Percentiles rank a stretch among this genome's conserved stretches.
Conservation (phyloP, 2,113 vertebrate species). For the Ochotona princeps region DNA sequence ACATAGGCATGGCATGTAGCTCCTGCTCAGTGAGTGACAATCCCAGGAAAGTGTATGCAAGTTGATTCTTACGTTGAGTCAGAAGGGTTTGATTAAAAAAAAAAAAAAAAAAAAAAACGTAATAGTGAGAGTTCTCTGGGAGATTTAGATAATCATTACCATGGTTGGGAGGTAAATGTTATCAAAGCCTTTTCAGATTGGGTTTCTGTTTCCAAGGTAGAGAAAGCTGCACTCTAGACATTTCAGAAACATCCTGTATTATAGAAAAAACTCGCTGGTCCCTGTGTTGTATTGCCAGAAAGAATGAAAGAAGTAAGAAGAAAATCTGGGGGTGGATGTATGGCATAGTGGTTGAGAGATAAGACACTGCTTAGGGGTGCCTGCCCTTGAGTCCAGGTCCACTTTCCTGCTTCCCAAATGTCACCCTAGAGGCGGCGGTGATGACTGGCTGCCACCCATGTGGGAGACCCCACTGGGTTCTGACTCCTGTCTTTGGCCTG, state of each 20-base stretch:
- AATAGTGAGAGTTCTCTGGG: not conserved
- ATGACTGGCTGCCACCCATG: no score
- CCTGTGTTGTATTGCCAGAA: not conserved
- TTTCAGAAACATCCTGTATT: not conserved
- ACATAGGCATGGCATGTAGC: not conserved
- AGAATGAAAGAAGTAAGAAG: not conserved
- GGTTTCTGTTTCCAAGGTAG: not conserved
- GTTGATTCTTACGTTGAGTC: not conserved
- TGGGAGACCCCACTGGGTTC: no score
- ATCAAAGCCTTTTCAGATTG: not conserved
- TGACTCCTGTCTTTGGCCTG: no score
- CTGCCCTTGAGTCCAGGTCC: no score
- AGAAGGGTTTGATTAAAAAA: not conserved
- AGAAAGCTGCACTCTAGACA: not conserved
- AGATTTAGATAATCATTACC: not conserved
- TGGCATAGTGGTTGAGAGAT: no score
- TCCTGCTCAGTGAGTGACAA: not conserved
- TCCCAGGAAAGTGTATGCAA: not conserved
- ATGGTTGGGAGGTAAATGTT: not conserved
- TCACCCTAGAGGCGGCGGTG: no score
- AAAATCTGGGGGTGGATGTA: no score
- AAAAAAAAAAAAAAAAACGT: not conserved
- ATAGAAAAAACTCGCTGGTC: not conserved
- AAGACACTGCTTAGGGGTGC: no score
- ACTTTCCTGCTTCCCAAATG: no score